phyloP scores from a whole-genome alignment of 2,797 vertebrate genomes.

The Chelidonichthys spinosus region DNA sequence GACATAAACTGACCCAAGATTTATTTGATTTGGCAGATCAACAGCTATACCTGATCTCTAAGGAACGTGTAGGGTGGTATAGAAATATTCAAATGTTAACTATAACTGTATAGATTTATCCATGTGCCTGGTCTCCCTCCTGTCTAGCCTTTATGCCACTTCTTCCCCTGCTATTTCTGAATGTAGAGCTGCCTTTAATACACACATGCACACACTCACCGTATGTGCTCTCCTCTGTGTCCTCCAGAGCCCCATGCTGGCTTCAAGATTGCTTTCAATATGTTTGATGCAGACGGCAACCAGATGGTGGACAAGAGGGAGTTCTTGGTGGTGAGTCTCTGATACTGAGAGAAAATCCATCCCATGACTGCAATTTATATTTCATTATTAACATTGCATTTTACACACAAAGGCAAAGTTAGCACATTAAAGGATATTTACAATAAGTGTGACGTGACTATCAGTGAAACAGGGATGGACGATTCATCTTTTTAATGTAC shows the following conservation, averaged over 20 bases:
- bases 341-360: conserved; percentile 34
- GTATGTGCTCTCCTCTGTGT: conserved; percentile 70
- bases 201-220: conserved; percentile 54
- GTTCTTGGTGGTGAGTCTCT: conserved; percentile 94
- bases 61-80: neutral
- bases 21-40: conserved; percentile 1
- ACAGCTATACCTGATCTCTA: neutral
- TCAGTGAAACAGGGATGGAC: neutral
- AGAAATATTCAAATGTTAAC: neutral
- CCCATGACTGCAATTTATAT: conserved; percentile 16
- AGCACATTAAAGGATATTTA: neutral
- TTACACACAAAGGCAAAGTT: neutral
- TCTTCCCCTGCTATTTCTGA: conserved; percentile 45
- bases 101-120: neutral
- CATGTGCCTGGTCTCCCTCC: conserved; percentile 4
- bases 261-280: conserved; percentile 99
- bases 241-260: conserved; percentile 95
- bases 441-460: neutral
- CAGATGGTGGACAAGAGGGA: conserved; percentile 99
- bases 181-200: conserved; percentile 48
- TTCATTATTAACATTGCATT: conserved; percentile 18
- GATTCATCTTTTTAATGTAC: neutral
- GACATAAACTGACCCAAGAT: neutral
- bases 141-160: conserved; percentile 13
- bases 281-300: conserved; percentile 99